A percentile compares a stretch with the other conserved stretches of the same genome.
These are phyloP conservation scores for Andrena hattorfiana DNA, from an alignment of 2,888 invertebrate genomes.

Conservation along the genomic window DNA sequence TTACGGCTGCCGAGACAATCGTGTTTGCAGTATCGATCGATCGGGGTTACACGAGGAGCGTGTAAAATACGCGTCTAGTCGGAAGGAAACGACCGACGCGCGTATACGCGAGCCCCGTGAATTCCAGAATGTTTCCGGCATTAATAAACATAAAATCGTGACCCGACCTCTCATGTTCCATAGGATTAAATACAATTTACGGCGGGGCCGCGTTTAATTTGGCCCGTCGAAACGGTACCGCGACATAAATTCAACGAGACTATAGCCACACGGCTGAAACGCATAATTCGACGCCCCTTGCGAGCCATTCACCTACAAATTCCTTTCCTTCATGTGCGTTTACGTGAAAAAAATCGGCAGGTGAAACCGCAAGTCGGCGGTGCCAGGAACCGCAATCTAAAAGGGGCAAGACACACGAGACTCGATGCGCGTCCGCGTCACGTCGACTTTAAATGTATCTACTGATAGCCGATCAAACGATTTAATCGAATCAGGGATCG, in stretches of 20 bases:
- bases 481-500: slow-evolving; percentile 26
- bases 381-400: not conserved
- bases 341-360: slow-evolving; percentile 19
- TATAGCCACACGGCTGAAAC: not conserved
- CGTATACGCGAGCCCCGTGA: slow-evolving; percentile 8
- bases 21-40: slow-evolving; percentile 47
- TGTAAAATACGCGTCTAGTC: slow-evolving; percentile 22
- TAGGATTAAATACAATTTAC: slow-evolving; percentile 37
- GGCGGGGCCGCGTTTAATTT: slow-evolving; percentile 4
- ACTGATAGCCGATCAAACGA: slow-evolving; percentile 14
- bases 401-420: not conserved
- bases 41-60: slow-evolving; percentile 33
- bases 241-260: slow-evolving; percentile 13
- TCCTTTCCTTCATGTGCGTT: not conserved
- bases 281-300: not conserved
- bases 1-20: slow-evolving; percentile 59
- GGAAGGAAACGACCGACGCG: slow-evolving; percentile 25
- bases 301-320: not conserved
- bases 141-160: slow-evolving; percentile 70
- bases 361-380: not conserved
- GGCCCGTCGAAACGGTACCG: slow-evolving; percentile 5
- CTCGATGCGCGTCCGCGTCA: slow-evolving; percentile 7
- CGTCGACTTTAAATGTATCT: not conserved
- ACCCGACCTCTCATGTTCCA: slow-evolving; percentile 40
- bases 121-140: slow-evolving; percentile 55